Evolutionary conservation across 35 echinoderm and acorn worm genomes (phyloP), one percentile per base, ranked within the genome.

Genomic region (Stichopus chloronotus): DNA sequence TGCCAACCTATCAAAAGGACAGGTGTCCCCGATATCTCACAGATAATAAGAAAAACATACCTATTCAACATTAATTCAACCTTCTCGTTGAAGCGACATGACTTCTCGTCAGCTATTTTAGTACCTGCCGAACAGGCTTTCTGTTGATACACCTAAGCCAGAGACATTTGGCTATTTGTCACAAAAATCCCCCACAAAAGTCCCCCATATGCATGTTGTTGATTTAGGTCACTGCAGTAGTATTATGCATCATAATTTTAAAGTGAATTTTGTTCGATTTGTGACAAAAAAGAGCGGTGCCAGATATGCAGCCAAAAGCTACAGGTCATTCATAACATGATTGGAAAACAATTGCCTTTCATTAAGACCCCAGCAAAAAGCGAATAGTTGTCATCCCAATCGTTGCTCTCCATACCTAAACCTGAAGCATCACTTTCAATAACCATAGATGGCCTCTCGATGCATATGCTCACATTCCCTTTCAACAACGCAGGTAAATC

Each of bases 1-100:
- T 10, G 0, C 72, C 90, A 92, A 79, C 52, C 72, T 58, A 80
- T 57, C 72, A 58, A 92, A 80, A 11, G 3, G 30, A 76, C 90
- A 80, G 63, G 65, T 25, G 14, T 77, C 2, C 89, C 89, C 23
- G 6, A 52, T 7, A 52, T 1, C 55, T 16, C 8, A 55, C 8
- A 53, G 7, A 91, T 76, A 19, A 77, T 78, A 23, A 6, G 53
- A 8, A n/a, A n/a, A 91, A 76, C 4, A 91, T 54, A 2, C 22
- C 24, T 23, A 74, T 13, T 71, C 65, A 91, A 56, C 69, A 68
- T 53, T 72, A 56, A 91, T 78, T 79, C 90, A 5, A 58, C 5
- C 72, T 92, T 1, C 20, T 92, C 90, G 5, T 81, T 79, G 53
- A 92, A 92, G 4, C n/a, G 65, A 71, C 65, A n/a, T 71, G 65